A percentile compares a stretch with the other conserved stretches of the same genome.
These are phyloP conservation scores for Asarcornis scutulata DNA, from an alignment of 2,113 vertebrate genomes.

Conservation along the genomic window DNA sequence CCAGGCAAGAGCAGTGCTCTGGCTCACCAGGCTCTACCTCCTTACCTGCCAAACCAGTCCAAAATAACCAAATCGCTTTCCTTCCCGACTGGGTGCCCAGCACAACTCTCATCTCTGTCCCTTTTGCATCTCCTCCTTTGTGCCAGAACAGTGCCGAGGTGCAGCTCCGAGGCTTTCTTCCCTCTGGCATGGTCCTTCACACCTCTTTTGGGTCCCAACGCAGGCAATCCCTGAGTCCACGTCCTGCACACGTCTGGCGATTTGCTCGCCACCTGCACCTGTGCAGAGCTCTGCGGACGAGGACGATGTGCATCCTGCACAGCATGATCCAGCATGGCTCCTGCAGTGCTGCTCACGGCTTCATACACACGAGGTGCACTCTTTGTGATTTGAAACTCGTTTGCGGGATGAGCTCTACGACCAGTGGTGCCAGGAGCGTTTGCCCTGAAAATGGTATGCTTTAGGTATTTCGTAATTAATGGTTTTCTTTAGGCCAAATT, in stretches of 20 bases:
- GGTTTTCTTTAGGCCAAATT: neutral
- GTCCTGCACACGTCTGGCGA: neutral
- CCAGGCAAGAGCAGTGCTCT: no score
- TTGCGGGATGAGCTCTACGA: neutral
- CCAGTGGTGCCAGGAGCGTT: neutral
- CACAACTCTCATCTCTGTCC: neutral
- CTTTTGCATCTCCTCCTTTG: neutral
- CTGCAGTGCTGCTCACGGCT: rapidly evolving
- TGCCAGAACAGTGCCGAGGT: neutral
- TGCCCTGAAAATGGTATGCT: neutral
- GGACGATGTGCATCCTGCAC: rapidly evolving
- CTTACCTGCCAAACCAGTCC: neutral
- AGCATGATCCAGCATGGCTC: rapidly evolving
- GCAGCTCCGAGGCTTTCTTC: neutral
- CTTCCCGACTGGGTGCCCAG: neutral
- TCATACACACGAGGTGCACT: neutral
- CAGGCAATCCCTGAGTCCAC: neutral
- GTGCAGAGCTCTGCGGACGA: neutral
- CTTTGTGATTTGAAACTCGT: neutral
- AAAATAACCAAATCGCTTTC: neutral
- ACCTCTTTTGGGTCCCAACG: neutral
- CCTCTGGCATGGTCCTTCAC: neutral
- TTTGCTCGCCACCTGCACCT: neutral
- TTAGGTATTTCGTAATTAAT: neutral
- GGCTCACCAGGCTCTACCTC: no score